Evolutionary conservation across 2,797 vertebrate genomes (phyloP).

Genomic region (Oreochromis mossambicus): DNA sequence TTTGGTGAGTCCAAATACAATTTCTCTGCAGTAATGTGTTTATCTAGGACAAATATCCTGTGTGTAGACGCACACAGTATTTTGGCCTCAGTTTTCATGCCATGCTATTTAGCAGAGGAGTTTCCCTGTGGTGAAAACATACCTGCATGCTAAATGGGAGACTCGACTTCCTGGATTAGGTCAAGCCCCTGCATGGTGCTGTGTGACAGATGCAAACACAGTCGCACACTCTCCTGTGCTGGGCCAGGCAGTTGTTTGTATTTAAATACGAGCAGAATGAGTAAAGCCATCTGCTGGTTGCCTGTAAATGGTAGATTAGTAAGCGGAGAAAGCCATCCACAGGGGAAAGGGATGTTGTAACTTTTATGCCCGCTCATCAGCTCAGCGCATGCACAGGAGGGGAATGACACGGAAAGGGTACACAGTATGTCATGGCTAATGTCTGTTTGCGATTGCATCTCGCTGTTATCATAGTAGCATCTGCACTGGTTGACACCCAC

Average conservation of each 20-base stretch:
- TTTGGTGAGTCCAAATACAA: neutral
- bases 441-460: constrained; percentile 27
- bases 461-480: constrained; percentile 13
- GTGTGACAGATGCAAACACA: constrained; percentile 39
- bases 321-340: constrained; percentile 38
- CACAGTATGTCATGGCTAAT: constrained; percentile 20
- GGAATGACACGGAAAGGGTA: neutral
- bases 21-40: neutral
- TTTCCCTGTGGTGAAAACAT: neutral
- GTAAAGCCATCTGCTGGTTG: constrained; percentile 57
- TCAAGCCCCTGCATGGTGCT: constrained; percentile 28
- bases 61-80: neutral
- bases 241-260: constrained; percentile 38
- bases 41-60: constrained; percentile 1
- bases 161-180: neutral
- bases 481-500: constrained; percentile 28
- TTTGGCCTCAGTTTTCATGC: neutral
- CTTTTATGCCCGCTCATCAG: constrained; percentile 23
- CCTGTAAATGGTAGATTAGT: constrained; percentile 61
- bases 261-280: constrained; percentile 54
- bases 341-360: constrained; percentile 23
- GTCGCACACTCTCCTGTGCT: constrained; percentile 13
- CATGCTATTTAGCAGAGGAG: neutral
- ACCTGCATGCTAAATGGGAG: constrained; percentile 21
- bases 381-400: neutral